These are phyloP conservation scores for Lampris incognitus DNA, from an alignment of 2,113 vertebrate species.

Conservation along the genomic window DNA sequence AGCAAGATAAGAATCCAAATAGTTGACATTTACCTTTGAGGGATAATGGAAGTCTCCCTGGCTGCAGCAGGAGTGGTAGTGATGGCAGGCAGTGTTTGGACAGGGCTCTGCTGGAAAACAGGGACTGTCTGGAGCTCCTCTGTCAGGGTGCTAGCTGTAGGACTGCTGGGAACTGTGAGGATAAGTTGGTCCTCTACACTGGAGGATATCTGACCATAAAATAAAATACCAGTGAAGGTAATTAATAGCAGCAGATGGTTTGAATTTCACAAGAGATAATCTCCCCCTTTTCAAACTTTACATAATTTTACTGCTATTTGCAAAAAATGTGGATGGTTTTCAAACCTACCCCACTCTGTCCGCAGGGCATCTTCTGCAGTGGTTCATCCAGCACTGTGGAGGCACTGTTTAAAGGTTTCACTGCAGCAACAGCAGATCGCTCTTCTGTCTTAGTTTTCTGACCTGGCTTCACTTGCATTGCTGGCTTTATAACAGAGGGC, in stretches of 20 bases:
- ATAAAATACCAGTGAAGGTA: neutral
- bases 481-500: slow-evolving; percentile 84
- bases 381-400: slow-evolving; percentile 34
- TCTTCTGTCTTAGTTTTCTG: slow-evolving; percentile 83
- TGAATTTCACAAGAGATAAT: too few species aligned
- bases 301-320: too few species aligned
- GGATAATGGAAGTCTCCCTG: slow-evolving; percentile 42
- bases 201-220: slow-evolving; percentile 39
- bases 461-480: slow-evolving; percentile 74
- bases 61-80: slow-evolving; percentile 6
- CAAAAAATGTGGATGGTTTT: too few species aligned
- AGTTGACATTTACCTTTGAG: slow-evolving; percentile 62
- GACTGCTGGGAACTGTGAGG: slow-evolving; percentile 31
- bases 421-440: slow-evolving; percentile 87
- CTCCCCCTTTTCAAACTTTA: too few species aligned
- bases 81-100: slow-evolving; percentile 12
- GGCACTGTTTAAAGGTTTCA: slow-evolving; percentile 85
- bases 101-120: slow-evolving; percentile 30
- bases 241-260: neutral
- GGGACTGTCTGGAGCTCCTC: slow-evolving; percentile 65
- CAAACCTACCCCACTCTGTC: slow-evolving; percentile 45
- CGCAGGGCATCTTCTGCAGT: slow-evolving; percentile 29
- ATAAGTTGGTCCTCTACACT: slow-evolving; percentile 16
- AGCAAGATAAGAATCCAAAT: too few species aligned
- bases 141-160: slow-evolving; percentile 33